Base-by-base conservation (phyloP, 2,888 invertebrate genomes). In the Ochlodes sylvanus region DNA sequence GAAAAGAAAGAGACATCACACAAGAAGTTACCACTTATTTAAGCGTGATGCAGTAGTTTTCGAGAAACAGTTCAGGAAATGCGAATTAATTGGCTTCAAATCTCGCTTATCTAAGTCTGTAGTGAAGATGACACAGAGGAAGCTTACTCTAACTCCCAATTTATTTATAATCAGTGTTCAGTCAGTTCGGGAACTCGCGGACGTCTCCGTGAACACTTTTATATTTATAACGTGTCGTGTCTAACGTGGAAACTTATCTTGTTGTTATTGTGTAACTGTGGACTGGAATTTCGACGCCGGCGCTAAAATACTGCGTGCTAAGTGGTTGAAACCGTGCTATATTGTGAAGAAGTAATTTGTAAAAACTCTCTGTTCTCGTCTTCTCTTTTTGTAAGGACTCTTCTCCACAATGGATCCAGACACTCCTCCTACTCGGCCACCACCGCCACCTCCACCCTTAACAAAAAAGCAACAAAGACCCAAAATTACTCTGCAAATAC, bases 161-260 rank as follows among this genome's bases (percentile, higher is more conserved):
- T 81, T 92, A 92, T 92, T 92, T 92, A 89, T 93, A 93, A 88
- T 84, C 88, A 88, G 86, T 89, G 87, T 89, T 87, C 89, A 90
- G 85, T 79, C 83, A 82, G 81, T 74, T 70, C 82, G 76, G 70
- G 75, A 77, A 76, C 77, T 79, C 81, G 84, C 83, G 87, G 82
- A 87, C 89, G 90, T 84, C 80, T 83, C 70, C 63, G 66, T 64
- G 34, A 27, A 69, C 41, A 70, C 68, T 71, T 70, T 71, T 69
- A 69, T 68, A 71, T n/a, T n/a, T 61, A 56, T 73, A 73, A 73
- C 54, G 63, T 58, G 63, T 63, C 68, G 52, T 63, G 56, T 68
- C 54, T 68, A 54, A 52, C 57, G 63, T 58, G 75, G 79, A 81
- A 81, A 78, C 78, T 76, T 63, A 77, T 72, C 68, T 74, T 76